Evolutionary conservation across 2,113 vertebrate genomes (phyloP), one percentile per base, ranked within the genome.

Genomic region (Salvelinus alpinus): DNA sequence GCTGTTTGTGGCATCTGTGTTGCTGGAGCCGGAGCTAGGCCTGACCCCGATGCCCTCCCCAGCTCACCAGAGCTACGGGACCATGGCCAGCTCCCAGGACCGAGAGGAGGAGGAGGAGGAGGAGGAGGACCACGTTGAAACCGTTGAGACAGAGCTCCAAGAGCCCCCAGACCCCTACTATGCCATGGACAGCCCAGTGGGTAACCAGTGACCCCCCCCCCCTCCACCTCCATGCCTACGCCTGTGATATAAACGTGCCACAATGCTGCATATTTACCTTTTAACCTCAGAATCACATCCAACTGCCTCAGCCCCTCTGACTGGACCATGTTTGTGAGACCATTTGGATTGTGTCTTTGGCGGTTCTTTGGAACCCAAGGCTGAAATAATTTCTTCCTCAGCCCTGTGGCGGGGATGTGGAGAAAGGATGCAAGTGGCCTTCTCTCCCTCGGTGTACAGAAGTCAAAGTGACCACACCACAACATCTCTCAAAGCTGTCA

Each of bases 1-100:
- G 98, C 91, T 99, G 70, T 99, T 99, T 2, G 95, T 98, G 88
- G 97, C 97, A 9, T 94, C 96, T 0, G 97, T 99, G 76, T 90
- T 99, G 75, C 93, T 98, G 88, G 98, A 99, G 72, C 95, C 96
- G 0, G 97, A 98, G 89, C 88, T 99, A 90, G 95, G 93, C 79
- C 91, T 99, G 87, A 97, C 96, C 0, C 98, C 97, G 0, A 96
- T 96, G 20, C 95, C 96, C 59, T 99, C 97, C 62, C 97, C 97
- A 0, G 96, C 96, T 0, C 96, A 96, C 87, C 96, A 96, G 83
- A 94, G 93, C 80, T 99, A 99, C 0, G 98, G 98, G 44, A 93
- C 97, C 75, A 95, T 99, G 94, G 94, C 92, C 80, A 95, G 91
- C 81, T 93, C 94, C 68, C 92, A 92, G 54, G 94, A 87, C 0